A percentile compares a stretch with the other conserved stretches of the same genome.
Evolutionary conservation across 2,888 invertebrate species (phyloP).

Genomic region (Smittia aterrima): DNA sequence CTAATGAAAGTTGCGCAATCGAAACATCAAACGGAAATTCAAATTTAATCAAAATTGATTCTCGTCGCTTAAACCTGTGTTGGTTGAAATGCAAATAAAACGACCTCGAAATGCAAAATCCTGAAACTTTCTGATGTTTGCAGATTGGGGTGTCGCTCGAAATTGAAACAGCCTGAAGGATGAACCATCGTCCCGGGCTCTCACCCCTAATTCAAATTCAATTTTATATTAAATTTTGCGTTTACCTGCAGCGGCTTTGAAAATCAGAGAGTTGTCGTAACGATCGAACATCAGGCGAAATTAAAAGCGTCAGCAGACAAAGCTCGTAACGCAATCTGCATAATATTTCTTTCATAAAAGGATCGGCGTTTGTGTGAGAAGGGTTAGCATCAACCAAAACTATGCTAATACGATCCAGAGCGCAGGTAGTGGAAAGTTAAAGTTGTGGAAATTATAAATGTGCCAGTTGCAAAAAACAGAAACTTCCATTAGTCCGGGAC

Average conservation of each 20-base stretch:
- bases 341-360: not conserved
- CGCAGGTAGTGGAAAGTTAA: not conserved
- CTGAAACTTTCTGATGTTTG: not conserved
- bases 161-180: conserved; percentile 2
- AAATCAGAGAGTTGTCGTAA: not conserved
- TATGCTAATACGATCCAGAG: not conserved
- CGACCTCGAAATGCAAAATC: conserved; percentile 19
- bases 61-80: not conserved
- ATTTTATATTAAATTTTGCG: conserved; percentile 12
- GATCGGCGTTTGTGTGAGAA: not conserved
- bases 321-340: conserved; percentile 8
- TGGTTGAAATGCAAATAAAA: conserved; percentile 18
- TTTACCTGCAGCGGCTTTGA: not conserved
- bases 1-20: not conserved
- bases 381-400: not conserved
- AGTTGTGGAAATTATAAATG: not conserved
- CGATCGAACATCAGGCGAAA: not conserved
- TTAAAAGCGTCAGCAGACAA: conserved; percentile 1
- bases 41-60: conserved; percentile 10
- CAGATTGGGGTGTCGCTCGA: not conserved
- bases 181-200: not conserved
- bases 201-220: conserved; percentile 6
- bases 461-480: not conserved
- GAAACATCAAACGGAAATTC: not conserved
- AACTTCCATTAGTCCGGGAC: not conserved